Evolutionary conservation across 2,797 vertebrate genomes (phyloP).

Genomic region (Hippopotamyrus pictus): DNA sequence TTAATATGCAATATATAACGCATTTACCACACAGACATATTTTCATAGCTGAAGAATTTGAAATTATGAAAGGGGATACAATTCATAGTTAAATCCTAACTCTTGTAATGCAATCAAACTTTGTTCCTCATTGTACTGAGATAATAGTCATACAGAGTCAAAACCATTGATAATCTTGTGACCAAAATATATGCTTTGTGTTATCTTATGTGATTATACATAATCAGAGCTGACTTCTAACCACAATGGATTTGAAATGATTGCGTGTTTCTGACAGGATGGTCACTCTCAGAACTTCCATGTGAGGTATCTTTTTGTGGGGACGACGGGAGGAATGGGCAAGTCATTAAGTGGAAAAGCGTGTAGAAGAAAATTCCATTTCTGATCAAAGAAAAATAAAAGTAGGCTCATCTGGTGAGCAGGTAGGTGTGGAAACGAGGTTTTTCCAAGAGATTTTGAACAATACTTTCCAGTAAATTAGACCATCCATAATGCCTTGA

Average conservation of each 20-base stretch:
- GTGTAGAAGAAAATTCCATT: neutral
- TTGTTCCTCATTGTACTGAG: slow-evolving; percentile 2
- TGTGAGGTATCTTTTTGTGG: neutral
- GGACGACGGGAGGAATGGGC: neutral
- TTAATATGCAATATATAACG: neutral
- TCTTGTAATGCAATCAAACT: neutral
- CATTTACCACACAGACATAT: neutral
- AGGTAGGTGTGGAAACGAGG: neutral
- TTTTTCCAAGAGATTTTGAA: neutral
- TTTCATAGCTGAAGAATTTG: neutral
- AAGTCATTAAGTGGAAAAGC: neutral
- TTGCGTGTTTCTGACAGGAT: slow-evolving; percentile 1
- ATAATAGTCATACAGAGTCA: neutral
- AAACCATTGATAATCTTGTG: slow-evolving; percentile 9
- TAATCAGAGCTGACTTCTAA: neutral
- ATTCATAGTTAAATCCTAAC: neutral
- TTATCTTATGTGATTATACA: slow-evolving; percentile 8
- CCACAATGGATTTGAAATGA: slow-evolving; percentile 6
- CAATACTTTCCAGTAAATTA: neutral
- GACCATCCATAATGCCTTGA: neutral
- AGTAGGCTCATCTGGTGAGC: neutral
- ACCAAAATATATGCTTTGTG: slow-evolving; percentile 13
- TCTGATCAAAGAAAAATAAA: neutral
- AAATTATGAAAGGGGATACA: neutral
- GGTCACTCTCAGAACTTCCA: slow-evolving; percentile 1